These are phyloP conservation scores for Mormyrus lacerda DNA, from an alignment of 2,113 vertebrate species.

Conservation along the genomic window DNA sequence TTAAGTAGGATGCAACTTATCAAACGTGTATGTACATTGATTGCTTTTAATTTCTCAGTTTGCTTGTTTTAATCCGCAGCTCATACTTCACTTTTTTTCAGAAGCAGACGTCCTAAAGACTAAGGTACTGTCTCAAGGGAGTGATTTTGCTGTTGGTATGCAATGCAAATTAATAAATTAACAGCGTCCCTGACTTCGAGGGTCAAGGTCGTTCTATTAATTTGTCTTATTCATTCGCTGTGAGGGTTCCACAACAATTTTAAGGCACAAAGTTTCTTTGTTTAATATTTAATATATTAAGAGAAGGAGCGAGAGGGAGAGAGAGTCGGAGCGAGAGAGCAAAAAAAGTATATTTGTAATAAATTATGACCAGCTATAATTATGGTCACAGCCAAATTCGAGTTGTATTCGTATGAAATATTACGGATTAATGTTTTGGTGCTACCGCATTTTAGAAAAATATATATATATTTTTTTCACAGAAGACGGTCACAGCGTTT, in stretches of 20 bases:
- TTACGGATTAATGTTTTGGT: background rate
- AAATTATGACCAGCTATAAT: background rate
- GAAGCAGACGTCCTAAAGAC: background rate
- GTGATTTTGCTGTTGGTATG: background rate
- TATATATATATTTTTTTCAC: background rate
- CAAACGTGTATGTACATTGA: background rate
- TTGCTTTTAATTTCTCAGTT: background rate
- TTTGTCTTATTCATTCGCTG: background rate
- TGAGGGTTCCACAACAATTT: background rate
- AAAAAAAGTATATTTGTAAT: background rate
- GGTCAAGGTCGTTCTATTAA: constrained; percentile 2
- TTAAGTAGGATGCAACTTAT: background rate
- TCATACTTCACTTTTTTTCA: background rate
- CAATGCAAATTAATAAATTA: background rate
- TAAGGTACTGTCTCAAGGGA: background rate
- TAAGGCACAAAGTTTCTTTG: background rate
- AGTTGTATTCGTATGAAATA: background rate
- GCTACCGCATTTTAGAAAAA: background rate
- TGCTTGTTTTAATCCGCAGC: background rate
- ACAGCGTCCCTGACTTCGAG: background rate
- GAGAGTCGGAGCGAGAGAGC: background rate
- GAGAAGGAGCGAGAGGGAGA: background rate
- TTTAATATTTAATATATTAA: background rate
- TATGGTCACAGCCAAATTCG: background rate
- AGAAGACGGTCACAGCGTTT: background rate